Base-by-base conservation (phyloP, 53 echinoderm and acorn worm genomes). In the Zoroaster sp. region DNA sequence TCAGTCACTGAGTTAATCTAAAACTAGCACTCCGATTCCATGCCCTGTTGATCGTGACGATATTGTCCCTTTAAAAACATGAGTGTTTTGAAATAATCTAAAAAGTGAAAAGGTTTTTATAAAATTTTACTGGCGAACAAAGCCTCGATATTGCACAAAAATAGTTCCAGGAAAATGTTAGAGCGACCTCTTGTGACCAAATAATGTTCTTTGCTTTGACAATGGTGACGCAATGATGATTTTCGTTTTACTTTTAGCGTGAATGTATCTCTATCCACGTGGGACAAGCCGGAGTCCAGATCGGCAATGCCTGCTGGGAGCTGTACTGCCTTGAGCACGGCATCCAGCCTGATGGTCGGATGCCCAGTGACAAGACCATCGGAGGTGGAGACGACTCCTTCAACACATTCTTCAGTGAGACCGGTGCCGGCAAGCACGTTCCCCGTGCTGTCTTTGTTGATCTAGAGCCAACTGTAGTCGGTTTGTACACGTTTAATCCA, bases 221-320 rank as follows among this genome's bases (percentile, higher is more conserved):
- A 4, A 20, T 28, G 23, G 3, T 59, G 9, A 59, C 8, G 63
- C 28, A 11, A 28, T 11, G 25, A 59, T 59, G 63, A 5, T 59
- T 71, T 71, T 33, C 10, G 5, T 14, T 45, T 76, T 51, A 1
- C 4, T 46, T 38, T 18, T 37, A 85, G 85, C 85, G 85, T 71
- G 85, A 85, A 51, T 44, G 53, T 69, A 95, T 95, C 72, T 95
- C 95, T 15, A 67, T 95, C 89, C 93, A 95, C 51, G 91, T 93
- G 32, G 95, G 95, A 42, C 95, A 95, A 87, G 95, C 95, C 87
- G 95, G 95, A 40, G 95, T 93, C 75, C 95, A 95, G 87, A 95
- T 95, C 43, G 94, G 94, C 75, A 93, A 95, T 93, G 93, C 95
- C 79, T 94, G 94, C 94, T 94, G 94, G 94, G 94, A 94, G 94